phyloP scores from a whole-genome alignment of 2,888 invertebrate genomes.

The Andrena haemorrhoa region DNA sequence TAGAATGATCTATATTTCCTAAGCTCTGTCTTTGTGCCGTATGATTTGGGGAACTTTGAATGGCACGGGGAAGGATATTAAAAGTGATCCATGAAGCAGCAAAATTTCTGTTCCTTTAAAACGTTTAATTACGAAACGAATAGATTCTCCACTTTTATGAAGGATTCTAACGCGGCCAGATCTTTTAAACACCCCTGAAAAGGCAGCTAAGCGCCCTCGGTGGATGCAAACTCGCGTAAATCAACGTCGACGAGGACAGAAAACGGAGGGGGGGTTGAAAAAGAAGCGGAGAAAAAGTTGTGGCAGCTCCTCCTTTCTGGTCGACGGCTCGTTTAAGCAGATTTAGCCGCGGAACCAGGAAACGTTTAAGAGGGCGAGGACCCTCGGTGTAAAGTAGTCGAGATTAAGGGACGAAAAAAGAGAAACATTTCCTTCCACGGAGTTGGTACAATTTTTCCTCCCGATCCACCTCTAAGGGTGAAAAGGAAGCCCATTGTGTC shows the following conservation, averaged over 20 bases:
- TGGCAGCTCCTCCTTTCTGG: constrained; percentile 45
- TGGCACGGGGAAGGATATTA: background rate
- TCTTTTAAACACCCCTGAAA: background rate
- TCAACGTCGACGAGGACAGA: constrained; percentile 29
- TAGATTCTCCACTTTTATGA: background rate
- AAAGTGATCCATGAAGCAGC: too few species aligned
- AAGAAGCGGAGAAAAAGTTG: constrained; percentile 60
- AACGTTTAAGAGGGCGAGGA: constrained; percentile 75
- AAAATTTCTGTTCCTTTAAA: too few species aligned
- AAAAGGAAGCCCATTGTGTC: constrained; percentile 43
- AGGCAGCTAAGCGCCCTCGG: constrained; percentile 11
- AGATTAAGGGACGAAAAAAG: constrained; percentile 67
- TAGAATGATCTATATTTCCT: background rate
- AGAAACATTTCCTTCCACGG: constrained; percentile 44
- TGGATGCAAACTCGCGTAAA: constrained; percentile 51
- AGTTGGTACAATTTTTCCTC: constrained; percentile 58
- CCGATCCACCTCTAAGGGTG: constrained; percentile 24
- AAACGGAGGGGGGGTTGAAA: background rate
- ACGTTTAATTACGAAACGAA: too few species aligned
- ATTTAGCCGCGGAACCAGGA: constrained; percentile 76
- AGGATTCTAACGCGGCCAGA: background rate
- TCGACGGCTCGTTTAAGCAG: constrained; percentile 71
- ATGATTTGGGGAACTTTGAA: background rate
- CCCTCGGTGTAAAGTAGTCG: constrained; percentile 66
- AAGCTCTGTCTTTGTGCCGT: background rate